A percentile compares a stretch with the other conserved stretches of the same genome.
Conservation (phyloP, 2,797 vertebrate species). For the Oreortyx pictus region DNA sequence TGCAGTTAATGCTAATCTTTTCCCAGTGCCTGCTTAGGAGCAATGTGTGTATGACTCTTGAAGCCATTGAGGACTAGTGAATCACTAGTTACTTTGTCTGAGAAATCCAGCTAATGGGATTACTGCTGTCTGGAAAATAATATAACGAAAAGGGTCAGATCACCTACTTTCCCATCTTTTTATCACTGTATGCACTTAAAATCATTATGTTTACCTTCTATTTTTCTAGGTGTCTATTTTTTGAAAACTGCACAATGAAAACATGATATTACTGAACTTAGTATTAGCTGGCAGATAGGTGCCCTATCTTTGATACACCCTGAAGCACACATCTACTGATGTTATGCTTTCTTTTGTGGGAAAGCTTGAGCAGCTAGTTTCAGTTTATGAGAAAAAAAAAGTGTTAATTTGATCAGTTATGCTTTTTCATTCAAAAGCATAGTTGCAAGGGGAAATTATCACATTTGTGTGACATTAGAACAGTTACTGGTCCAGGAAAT, state of each 20-base stretch:
- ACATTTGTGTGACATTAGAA: background rate
- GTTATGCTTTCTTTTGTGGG: background rate
- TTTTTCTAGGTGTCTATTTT: background rate
- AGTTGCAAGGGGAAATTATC: background rate
- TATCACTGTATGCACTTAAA: background rate
- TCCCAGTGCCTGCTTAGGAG: background rate
- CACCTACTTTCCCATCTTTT: background rate
- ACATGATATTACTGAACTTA: background rate
- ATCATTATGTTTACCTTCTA: background rate
- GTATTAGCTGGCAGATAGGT: too few relatives aligned
- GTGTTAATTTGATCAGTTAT: background rate
- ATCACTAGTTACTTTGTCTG: background rate
- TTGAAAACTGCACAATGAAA: background rate
- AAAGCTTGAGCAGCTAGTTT: background rate
- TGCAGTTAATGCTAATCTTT: background rate
- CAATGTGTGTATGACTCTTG: too few relatives aligned
- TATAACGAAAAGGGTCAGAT: background rate
- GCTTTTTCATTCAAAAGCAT: background rate
- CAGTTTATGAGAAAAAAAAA: background rate
- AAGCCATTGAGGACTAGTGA: background rate
- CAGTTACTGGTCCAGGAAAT: background rate
- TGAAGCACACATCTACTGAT: background rate
- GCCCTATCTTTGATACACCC: background rate
- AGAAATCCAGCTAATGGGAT: fast-evolving
- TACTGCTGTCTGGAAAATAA: background rate